Evolutionary conservation across 2,888 invertebrate genomes (phyloP).

Genomic region (Serripes groenlandicus): DNA sequence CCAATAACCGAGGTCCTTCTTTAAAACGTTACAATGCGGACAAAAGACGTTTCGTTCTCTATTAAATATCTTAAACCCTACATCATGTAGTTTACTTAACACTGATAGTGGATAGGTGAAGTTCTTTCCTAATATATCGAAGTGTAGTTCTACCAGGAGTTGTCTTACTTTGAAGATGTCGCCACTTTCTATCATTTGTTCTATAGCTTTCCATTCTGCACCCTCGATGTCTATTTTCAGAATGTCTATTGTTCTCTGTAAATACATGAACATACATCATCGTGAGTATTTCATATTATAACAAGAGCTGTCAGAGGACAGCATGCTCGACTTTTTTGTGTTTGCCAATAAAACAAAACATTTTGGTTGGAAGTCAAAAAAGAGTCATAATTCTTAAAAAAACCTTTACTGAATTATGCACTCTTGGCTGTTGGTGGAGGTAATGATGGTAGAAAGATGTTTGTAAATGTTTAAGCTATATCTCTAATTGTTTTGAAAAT

Average conservation of each 20-base stretch:
- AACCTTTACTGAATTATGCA: not conserved
- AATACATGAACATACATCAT: not conserved
- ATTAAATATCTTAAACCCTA: slow-evolving; percentile 1
- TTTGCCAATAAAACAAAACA: not conserved
- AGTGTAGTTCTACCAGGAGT: slow-evolving; percentile 1
- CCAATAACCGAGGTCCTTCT: not conserved
- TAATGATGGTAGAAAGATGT: not conserved
- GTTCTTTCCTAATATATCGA: not conserved
- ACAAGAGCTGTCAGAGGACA: not conserved
- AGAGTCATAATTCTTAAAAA: not conserved
- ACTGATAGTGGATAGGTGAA: not conserved
- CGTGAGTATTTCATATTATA: not conserved
- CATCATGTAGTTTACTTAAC: not conserved
- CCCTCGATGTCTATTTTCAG: slow-evolving; percentile 12
- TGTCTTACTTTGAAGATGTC: slow-evolving; percentile 4
- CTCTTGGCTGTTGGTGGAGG: not conserved
- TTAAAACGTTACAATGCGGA: not conserved
- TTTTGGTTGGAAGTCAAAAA: not conserved
- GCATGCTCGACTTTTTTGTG: not conserved
- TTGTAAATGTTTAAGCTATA: too few relatives aligned
- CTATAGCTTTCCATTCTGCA: not conserved
- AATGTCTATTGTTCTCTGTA: slow-evolving; percentile 8
- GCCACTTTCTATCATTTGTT: slow-evolving; percentile 6
- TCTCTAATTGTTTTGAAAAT: too few relatives aligned
- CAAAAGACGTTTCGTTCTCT: slow-evolving; percentile 15